Conservation (phyloP, 2,113 vertebrate species). For the Carassius auratus region DNA sequence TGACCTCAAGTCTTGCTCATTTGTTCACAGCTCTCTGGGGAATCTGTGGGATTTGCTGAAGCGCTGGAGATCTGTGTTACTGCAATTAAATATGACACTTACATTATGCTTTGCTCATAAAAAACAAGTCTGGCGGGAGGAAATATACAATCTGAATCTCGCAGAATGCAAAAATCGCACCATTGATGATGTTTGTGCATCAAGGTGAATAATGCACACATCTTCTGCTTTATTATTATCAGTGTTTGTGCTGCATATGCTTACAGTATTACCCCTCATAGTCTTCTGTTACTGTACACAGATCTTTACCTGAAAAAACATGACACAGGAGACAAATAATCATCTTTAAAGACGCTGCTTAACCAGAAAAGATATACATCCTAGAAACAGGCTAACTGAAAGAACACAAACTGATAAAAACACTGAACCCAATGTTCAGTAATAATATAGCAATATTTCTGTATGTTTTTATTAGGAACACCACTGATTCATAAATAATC, state of each 20-base stretch:
- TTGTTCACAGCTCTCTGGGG: not conserved
- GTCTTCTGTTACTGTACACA: not conserved
- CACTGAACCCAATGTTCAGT: too few species aligned
- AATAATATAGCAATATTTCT: too few species aligned
- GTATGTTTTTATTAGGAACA: too few species aligned
- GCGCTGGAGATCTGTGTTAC: not conserved
- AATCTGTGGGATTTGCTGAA: not conserved
- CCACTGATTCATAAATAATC: not conserved
- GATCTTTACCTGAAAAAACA: not conserved
- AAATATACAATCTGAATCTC: not conserved
- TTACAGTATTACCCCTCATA: not conserved
- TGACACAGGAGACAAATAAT: not conserved
- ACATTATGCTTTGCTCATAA: not conserved
- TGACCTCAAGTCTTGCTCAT: constrained; percentile 16
- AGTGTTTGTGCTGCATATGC: not conserved
- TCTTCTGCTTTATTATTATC: not conserved
- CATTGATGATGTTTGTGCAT: too few species aligned
- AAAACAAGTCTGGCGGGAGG: not conserved
- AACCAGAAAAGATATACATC: too few species aligned
- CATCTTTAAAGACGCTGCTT: too few species aligned
- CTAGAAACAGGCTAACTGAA: too few species aligned
- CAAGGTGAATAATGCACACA: not conserved
- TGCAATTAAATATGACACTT: not conserved
- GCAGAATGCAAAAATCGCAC: not conserved
- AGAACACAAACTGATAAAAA: too few species aligned